Evolutionary conservation across 2,113 vertebrate genomes (phyloP), one percentile per base, ranked within the genome.

Genomic region (Indri indri): DNA sequence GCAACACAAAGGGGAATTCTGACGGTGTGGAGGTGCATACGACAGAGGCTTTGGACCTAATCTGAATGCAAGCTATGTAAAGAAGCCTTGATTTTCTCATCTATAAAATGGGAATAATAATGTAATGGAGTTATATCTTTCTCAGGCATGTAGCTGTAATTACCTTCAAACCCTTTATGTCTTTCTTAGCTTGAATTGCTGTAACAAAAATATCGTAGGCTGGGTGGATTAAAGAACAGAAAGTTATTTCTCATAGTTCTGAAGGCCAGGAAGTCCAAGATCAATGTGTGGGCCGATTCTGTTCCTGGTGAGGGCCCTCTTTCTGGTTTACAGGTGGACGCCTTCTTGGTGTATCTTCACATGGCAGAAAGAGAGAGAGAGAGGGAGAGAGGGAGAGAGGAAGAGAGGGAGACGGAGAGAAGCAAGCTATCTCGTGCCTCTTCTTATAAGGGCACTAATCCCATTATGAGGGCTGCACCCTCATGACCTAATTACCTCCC

Each of bases 1-100:
- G 11, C 37, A 4, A 18, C 63, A 34, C 57, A 22, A 25, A 52
- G 20, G 5, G 30, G 34, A 74, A 47, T 40, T 23, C 13, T 25
- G 47, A 22, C 16, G 52, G 34, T 1, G 5, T 8, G 23, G 27
- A 37, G 32, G 47, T 25, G 22, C 1, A 0, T 2, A 14, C 54
- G 23, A 77, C 8, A 27, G 47, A 81, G 40, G 25, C 68, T 77
- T 57, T 32, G n/a, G 13, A 18, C 65, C 22, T 11, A 37, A 81
- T 50, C 5, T 42, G 54, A 52, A 54, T 25, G 8, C 40, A 82
- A 68, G 45, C 42, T 57, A n/a, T 68, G 3, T 5, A 23, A 92
- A 70, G 47, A 73, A 47, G 17, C 12, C 76, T 57, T 80, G 42
- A 47, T 79, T 42, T 89, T 82, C 52, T 30, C 42, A 34, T 47